Percentiles rank a stretch among this genome's conserved stretches.
Conservation (phyloP, 2,113 vertebrate species). For the Mustela nigripes region DNA sequence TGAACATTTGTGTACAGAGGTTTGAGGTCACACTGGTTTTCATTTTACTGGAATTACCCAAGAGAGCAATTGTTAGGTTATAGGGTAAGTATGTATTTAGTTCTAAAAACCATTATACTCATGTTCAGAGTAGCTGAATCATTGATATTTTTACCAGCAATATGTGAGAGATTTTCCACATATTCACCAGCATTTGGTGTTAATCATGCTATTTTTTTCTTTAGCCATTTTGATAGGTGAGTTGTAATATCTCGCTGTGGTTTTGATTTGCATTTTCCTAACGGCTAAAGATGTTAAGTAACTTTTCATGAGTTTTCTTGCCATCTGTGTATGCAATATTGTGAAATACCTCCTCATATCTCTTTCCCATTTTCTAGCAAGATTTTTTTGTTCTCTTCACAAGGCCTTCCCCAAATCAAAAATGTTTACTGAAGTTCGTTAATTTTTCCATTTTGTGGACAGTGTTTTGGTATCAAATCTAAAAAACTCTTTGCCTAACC, state of each 20-base stretch:
- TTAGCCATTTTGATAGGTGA: background rate
- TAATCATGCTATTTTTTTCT: background rate
- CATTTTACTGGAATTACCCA: background rate
- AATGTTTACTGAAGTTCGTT: background rate
- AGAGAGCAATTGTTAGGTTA: background rate
- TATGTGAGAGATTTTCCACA: background rate
- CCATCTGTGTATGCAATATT: background rate
- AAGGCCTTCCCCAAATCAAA: background rate
- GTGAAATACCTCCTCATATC: background rate
- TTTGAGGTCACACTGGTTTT: background rate
- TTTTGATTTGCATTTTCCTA: constrained; percentile 1
- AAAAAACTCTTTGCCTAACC: background rate
- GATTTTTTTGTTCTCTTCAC: background rate
- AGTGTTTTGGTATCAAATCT: background rate
- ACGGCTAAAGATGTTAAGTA: background rate
- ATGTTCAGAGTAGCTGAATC: background rate
- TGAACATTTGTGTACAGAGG: background rate
- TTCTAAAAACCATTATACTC: background rate
- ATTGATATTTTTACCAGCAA: background rate
- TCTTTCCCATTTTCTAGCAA: background rate
- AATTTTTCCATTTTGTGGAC: background rate
- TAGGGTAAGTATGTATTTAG: background rate
- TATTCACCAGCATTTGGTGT: background rate
- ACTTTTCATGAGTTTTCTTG: background rate
- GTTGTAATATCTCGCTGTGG: background rate